Evolutionary conservation across 2,113 vertebrate genomes (phyloP), one percentile per base, ranked within the genome.

Genomic region (Petroica traversi): DNA sequence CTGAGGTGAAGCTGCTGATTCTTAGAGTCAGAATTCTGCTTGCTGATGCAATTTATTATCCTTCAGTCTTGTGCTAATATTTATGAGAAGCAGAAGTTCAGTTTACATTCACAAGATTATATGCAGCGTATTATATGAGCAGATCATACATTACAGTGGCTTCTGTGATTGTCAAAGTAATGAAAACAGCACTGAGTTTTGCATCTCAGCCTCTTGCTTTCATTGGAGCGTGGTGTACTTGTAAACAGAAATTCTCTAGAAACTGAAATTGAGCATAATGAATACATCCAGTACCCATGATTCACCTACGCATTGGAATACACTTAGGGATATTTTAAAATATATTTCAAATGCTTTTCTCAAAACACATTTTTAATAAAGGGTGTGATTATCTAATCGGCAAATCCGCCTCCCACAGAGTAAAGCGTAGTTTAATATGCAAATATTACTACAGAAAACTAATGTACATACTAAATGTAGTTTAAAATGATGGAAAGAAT

Each of bases 331-430:
- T 93, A 64, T 72, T 95, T 85, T 77, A 3, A 74, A 86, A 72
- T 48, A 71, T 38, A 40, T 89, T 95, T 80, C 48, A 71, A 72
- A 87, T 81, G 72, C 57, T 41, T 81, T 89, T 20, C 19, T 89
- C 1, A 23, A 54, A 94, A 61, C 40, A 92, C 52, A 64, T 93
- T 95, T 94, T 92, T 54, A 92, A 85, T 95, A 89, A 72, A 94
- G 51, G 80, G 15, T 89, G 38, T 93, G 52, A 92, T 95, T 93
- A 93, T 71, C 77, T 84, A 87, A 87, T 96, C 93, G 84, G 68
- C 45, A 67, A 59, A 92, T 91, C 40, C 77, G 28, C 46, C 36
- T 89, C 76, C 75, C 19, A 31, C 61, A 46, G 80, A 52, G 52
- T 67, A 92, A 81, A 89, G 24, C 17, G 10, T 67, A 61, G 76